Percentiles rank a stretch among this genome's conserved stretches.
phyloP scores from a whole-genome alignment of 2,797 vertebrate species.

The Odontamblyopus rebecca region DNA sequence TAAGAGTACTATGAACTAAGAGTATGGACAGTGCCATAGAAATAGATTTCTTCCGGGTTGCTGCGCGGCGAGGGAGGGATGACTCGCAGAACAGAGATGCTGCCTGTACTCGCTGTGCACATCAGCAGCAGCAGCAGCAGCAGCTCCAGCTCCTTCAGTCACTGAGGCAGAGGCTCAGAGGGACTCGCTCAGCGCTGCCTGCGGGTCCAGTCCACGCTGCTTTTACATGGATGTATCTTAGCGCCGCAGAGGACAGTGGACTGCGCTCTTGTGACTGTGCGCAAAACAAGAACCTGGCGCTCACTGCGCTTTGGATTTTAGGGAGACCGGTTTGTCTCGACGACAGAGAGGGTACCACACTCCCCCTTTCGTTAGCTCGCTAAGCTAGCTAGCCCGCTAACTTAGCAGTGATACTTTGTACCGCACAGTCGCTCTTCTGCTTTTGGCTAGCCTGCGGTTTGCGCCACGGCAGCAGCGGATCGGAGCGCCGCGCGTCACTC shows the following conservation, averaged over 20 bases:
- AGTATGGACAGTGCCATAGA: neutral
- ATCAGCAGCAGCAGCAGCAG: slow-evolving; percentile 49
- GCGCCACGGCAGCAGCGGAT: slow-evolving; percentile 36
- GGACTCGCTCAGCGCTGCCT: slow-evolving; percentile 37
- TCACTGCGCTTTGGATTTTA: slow-evolving; percentile 10
- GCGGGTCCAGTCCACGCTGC: slow-evolving; percentile 5
- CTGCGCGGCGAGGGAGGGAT: slow-evolving; percentile 52
- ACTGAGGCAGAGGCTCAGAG: slow-evolving; percentile 33
- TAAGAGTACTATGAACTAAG: neutral
- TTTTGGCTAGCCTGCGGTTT: slow-evolving; percentile 43
- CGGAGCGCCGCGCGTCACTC: slow-evolving; percentile 30
- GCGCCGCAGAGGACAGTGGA: slow-evolving; percentile 16
- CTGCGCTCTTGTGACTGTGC: slow-evolving; percentile 1
- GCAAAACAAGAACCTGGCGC: slow-evolving; percentile 7
- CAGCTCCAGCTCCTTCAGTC: slow-evolving; percentile 21
- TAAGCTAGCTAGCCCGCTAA: slow-evolving; percentile 72
- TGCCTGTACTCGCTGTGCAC: slow-evolving; percentile 50
- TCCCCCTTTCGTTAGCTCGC: slow-evolving; percentile 58
- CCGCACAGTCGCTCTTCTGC: slow-evolving; percentile 40
- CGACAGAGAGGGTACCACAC: slow-evolving; percentile 51
- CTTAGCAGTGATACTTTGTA: slow-evolving; percentile 61
- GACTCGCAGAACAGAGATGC: slow-evolving; percentile 56
- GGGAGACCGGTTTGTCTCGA: slow-evolving; percentile 46
- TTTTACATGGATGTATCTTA: slow-evolving; percentile 43
- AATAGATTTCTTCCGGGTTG: slow-evolving; percentile 71